Evolutionary conservation across 2,113 vertebrate species (phyloP), one percentile per base, ranked within the genome.

Genomic region (Malaclemys terrapin): DNA sequence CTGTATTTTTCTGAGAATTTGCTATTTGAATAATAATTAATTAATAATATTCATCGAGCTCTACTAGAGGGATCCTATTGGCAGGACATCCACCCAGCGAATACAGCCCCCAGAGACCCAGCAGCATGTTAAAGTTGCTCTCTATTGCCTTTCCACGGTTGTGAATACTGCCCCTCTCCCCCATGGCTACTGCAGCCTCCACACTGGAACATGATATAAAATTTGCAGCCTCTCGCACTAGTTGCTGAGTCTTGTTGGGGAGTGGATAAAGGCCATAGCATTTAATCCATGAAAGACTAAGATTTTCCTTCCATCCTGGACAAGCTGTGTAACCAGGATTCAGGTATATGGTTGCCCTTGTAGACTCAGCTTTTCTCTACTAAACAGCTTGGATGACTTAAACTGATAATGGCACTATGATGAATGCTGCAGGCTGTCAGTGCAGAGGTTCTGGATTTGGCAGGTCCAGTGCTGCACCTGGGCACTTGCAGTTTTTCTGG

Each of bases 201-300:
- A 16, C 0, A 0, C 87, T 76, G 82, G 10, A 29, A 65, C 80
- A 65, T 0, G 1, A 1, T 2, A 6, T 35, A 35, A 8, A 5
- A 6, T 82, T 72, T 94, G 49, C 31, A 82, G n/a, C 20, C 2
- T 17, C n/a, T 29, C 84, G 31, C 0, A 0, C 10, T 27, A 35
- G 52, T 80, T 13, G 10, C 38, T 81, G 1, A 35, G 80, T 1
- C 0, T 8, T 20, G 56, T 38, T 57, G 10, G 54, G 45, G 6
- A 92, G 4, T 7, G 16, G 50, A 52, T 42, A 80, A 72, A 84
- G 13, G 59, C 10, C 5, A 42, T 1, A 24, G 22, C 22, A 35
- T 89, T 79, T 93, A 0, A 38, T 59, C 53, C 78, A 27, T 75
- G 22, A 1, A 25, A 20, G 0, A 1, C 31, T 85, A 90, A 65